Evolutionary conservation across 1,140 invertebrate genomes (phyloP), one percentile per base, ranked within the genome.

Genomic region (Mamestra configurata): DNA sequence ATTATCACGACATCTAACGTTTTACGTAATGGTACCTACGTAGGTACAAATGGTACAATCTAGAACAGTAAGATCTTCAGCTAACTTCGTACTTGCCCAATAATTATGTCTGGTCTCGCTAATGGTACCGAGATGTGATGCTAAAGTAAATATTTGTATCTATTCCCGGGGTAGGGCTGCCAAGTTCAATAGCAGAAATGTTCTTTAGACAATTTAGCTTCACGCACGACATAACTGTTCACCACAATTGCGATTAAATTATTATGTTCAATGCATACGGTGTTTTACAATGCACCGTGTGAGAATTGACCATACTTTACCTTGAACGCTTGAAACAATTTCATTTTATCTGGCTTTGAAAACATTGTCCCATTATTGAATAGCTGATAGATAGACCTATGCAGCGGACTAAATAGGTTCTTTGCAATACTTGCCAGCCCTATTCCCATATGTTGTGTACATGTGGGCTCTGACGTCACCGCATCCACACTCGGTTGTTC

Each of bases 61-160:
- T 40, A 8, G 7, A 46, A 49, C 43, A 49, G 35, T 70, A 27
- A 49, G 11, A 68, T 43, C 37, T 46, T 68, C 22, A 43, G 20
- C 40, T 46, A 61, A 35, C 59, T 37, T 35, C 4, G 66, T 57
- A 75, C 59, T 75, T 57, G 35, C 51, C 31, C 22, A 75, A 75
- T 59, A 59, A 75, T 75, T 75, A 43, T 27, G 31, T 59, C 37
- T 70, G 66, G 20, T 75, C 31, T 75, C 66, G 71, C 35, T 75
- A 43, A 75, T 75, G 53, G 53, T 35, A 27, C 35, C 35, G 20
- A 75, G 71, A 75, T 75, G 51, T 43, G 35, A 75, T 31, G 51
- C 22, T 31, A 8, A 75, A 40, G 35, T 55, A 59, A 75, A 75
- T 75, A 75, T 75, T 75, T 43, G 27, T 35, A 43, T 46, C 22